phyloP scores from a whole-genome alignment of 2,113 vertebrate genomes.

The Microcebus ravelobensis region DNA sequence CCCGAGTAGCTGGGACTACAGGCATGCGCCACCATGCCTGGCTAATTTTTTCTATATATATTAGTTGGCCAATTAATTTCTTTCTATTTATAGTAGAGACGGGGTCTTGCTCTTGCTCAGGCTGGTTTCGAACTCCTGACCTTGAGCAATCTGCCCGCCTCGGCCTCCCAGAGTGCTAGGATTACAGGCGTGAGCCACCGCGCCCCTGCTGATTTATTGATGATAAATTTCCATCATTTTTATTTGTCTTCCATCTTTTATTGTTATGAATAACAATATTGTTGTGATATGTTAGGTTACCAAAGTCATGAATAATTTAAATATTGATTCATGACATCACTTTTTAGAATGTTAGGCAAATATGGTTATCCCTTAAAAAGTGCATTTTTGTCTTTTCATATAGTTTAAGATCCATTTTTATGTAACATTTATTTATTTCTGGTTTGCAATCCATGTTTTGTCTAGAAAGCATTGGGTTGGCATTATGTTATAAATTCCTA shows the following conservation, averaged over 20 bases:
- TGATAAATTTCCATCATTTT: not conserved
- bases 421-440: not conserved
- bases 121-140: no score
- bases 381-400: not conserved
- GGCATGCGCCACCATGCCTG: no score
- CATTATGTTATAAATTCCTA: slow-evolving; percentile 16
- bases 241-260: not conserved
- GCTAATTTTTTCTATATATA: no score
- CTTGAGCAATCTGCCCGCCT: no score
- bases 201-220: not conserved
- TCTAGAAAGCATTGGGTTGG: not conserved
- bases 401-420: not conserved
- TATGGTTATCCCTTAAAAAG: not conserved
- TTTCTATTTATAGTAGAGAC: no score
- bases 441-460: not conserved
- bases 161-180: no score
- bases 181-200: no score
- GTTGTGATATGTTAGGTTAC: not conserved
- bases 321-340: not conserved
- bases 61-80: no score
- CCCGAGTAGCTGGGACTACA: no score
- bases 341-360: slow-evolving; percentile 10
- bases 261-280: not conserved
- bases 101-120: no score
- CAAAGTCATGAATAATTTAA: not conserved